Percentiles rank a stretch among this genome's conserved stretches.
Conservation (phyloP, 2,113 vertebrate genomes). For the Galeopterus variegatus region DNA sequence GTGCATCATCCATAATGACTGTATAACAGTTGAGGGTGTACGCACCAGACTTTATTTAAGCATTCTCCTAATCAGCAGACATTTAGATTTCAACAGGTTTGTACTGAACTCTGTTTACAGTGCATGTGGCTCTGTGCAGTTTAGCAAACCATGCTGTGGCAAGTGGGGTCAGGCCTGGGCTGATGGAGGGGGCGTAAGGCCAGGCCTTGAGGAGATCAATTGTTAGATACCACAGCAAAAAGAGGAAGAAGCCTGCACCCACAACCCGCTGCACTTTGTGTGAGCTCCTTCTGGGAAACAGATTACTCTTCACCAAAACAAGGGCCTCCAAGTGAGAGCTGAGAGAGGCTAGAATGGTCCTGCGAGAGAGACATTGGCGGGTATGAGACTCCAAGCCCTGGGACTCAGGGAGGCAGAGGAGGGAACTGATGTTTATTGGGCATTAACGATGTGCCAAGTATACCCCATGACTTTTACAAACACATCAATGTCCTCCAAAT, state of each 20-base stretch:
- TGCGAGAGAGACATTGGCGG: background rate
- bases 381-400: background rate
- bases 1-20: background rate
- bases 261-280: background rate
- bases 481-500: background rate
- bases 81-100: background rate
- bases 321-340: background rate
- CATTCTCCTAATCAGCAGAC: background rate
- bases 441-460: accelerated
- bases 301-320: background rate
- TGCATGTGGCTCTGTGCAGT: accelerated
- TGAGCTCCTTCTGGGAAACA: background rate
- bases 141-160: no score
- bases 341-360: background rate
- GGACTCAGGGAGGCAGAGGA: background rate
- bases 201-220: background rate
- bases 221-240: background rate
- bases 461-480: background rate
- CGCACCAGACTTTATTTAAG: background rate
- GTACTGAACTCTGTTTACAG: background rate
- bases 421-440: background rate
- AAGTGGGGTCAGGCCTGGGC: background rate
- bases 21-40: background rate
- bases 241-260: no score
- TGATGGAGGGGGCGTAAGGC: accelerated